These are phyloP conservation scores for Leptopilina drosophilae DNA, from an alignment of 2,888 invertebrate species.

Conservation along the genomic window DNA sequence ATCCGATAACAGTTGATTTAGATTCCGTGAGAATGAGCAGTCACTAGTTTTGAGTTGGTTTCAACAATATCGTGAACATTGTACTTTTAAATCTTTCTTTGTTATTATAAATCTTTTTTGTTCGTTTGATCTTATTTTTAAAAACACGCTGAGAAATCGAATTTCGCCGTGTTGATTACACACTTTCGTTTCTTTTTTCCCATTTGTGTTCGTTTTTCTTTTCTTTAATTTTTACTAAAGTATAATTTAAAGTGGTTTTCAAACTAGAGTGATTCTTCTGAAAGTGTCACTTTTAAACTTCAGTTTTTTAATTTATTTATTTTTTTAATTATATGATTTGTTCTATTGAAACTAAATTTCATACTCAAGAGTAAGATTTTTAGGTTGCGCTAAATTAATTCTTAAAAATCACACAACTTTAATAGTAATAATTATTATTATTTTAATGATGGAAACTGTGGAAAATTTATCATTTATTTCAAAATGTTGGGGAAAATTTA, in stretches of 20 bases:
- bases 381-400: too few relatives aligned
- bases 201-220: too few relatives aligned
- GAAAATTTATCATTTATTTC: neutral
- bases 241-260: too few relatives aligned
- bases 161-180: too few relatives aligned
- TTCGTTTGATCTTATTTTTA: neutral
- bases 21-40: conserved; percentile 38
- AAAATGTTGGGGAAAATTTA: neutral
- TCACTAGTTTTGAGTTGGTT: conserved; percentile 4
- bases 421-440: neutral
- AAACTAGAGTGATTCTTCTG: too few relatives aligned
- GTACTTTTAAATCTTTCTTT: neutral
- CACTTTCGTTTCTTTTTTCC: too few relatives aligned
- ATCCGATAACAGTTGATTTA: conserved; percentile 51
- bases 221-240: too few relatives aligned
- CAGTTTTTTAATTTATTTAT: too few relatives aligned
- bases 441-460: neutral
- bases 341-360: too few relatives aligned
- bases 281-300: too few relatives aligned
- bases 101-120: neutral
- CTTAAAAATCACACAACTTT: neutral
- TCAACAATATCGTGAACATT: neutral
- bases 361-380: too few relatives aligned
- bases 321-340: too few relatives aligned
- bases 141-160: neutral